These are phyloP conservation scores for Hyperopisus bebe DNA, from an alignment of 2,113 vertebrate genomes.

Conservation along the genomic window DNA sequence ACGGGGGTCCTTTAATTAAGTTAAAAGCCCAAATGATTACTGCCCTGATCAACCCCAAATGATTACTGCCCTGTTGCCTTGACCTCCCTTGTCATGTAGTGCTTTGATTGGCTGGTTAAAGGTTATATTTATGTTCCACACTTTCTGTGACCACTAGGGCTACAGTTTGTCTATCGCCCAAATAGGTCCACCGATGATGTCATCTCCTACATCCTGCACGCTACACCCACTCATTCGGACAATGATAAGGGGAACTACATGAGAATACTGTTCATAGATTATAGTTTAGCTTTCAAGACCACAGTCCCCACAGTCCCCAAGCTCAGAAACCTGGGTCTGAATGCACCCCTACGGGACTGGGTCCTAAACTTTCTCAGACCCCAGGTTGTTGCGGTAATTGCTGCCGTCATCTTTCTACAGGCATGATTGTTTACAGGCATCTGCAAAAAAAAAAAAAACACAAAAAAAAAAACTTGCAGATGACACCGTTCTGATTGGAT, in stretches of 20 bases:
- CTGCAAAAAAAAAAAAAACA: no score
- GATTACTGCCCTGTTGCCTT: background rate
- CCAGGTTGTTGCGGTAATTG: background rate
- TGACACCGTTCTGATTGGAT: background rate
- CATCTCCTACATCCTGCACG: background rate
- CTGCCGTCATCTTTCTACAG: background rate
- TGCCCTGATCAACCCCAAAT: background rate
- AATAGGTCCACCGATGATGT: background rate
- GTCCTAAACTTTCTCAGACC: background rate
- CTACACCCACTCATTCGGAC: background rate
- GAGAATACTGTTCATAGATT: background rate
- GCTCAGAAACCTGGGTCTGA: background rate
- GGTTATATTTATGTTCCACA: background rate
- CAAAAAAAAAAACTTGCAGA: background rate
- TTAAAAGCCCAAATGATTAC: conserved; percentile 14
- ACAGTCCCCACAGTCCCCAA: background rate
- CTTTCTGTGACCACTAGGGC: background rate
- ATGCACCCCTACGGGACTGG: background rate
- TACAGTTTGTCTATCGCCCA: background rate
- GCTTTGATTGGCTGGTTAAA: conserved; percentile 5
- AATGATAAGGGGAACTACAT: background rate
- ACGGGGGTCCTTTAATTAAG: background rate
- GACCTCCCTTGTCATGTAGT: background rate
- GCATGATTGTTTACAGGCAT: no score
- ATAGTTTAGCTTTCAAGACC: background rate